A percentile compares a stretch with the other conserved stretches of the same genome.
phyloP scores from a whole-genome alignment of 1,140 invertebrate species.

The Bombus confusus region DNA sequence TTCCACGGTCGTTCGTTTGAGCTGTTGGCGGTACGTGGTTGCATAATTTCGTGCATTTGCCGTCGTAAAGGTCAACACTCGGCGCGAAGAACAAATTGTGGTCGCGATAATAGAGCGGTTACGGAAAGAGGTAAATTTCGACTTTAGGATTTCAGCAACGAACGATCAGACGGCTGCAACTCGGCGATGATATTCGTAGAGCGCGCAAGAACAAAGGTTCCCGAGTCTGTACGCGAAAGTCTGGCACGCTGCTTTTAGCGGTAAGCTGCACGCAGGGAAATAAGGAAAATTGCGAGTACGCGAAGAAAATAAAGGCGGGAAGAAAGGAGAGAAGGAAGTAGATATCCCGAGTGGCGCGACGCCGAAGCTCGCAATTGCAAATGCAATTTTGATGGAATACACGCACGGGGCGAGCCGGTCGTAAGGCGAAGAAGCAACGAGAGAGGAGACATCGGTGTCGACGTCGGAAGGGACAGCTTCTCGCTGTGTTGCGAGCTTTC shows the following conservation, averaged over 20 bases:
- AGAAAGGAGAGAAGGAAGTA: neutral
- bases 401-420: slow-evolving; percentile 47
- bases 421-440: slow-evolving; percentile 40
- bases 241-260: too few relatives aligned
- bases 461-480: slow-evolving; percentile 12
- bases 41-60: slow-evolving; percentile 50
- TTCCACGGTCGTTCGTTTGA: slow-evolving; percentile 36
- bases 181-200: too few relatives aligned
- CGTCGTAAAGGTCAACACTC: slow-evolving; percentile 25
- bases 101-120: neutral
- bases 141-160: too few relatives aligned
- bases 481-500: slow-evolving; percentile 38
- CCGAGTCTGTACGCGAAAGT: neutral
- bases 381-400: slow-evolving; percentile 75
- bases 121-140: neutral
- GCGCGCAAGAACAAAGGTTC: too few relatives aligned
- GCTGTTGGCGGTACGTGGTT: neutral
- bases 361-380: slow-evolving; percentile 69
- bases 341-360: slow-evolving; percentile 43
- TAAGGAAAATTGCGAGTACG: neutral
- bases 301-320: neutral
- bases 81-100: neutral
- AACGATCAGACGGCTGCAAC: too few relatives aligned
- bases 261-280: slow-evolving; percentile 30
- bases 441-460: slow-evolving; percentile 15